Base-by-base conservation (phyloP, 1,140 invertebrate species). In the Camponotus floridanus region DNA sequence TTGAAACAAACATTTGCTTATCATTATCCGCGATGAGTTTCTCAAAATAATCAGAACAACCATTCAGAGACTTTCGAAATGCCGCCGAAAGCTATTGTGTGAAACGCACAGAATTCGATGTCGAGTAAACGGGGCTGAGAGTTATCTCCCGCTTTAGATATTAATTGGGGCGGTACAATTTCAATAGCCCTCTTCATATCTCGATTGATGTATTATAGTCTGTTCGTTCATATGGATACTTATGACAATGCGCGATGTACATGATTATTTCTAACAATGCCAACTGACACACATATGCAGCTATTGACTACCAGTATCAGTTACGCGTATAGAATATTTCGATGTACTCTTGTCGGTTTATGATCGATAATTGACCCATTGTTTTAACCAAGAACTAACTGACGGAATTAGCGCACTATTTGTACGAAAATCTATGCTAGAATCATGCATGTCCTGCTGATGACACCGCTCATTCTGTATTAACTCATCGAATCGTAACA, bases 361-460 rank as follows among this genome's bases (percentile, higher is more conserved):
- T 21, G 48, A 48, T 33, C 59, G 64, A 76, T 79, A 89, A 92
- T 91, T 91, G 91, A 89, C 68, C 90, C 73, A 88, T 91, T 90
- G 89, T 91, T 86, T 91, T 89, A 89, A 88, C 59, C 76, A 85
- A 71, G 55, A 61, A 70, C 80, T 83, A 88, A 88, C 85, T 87
- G 81, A 57, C 39, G 85, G 84, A 87, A 91, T 91, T 91, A 85
- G 31, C 62, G 73, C 67, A 71, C 86, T 65, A 74, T 91, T 89
- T 89, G 88, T 90, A 80, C 51, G 48, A 71, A 33, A 62, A 65
- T 87, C 59, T 73, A 87, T 74, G 31, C 2, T n/a, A 11, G 36
- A 81, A 73, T 61, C 18, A 73, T 73, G 21, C 15, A 33, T 18
- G 55, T 74, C 33, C 18, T n/a, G n/a, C 31, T 48, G 39, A 83